These are phyloP conservation scores for Leptinotarsa undecemlineata DNA, from an alignment of 1,140 invertebrate genomes.

Conservation along the genomic window DNA sequence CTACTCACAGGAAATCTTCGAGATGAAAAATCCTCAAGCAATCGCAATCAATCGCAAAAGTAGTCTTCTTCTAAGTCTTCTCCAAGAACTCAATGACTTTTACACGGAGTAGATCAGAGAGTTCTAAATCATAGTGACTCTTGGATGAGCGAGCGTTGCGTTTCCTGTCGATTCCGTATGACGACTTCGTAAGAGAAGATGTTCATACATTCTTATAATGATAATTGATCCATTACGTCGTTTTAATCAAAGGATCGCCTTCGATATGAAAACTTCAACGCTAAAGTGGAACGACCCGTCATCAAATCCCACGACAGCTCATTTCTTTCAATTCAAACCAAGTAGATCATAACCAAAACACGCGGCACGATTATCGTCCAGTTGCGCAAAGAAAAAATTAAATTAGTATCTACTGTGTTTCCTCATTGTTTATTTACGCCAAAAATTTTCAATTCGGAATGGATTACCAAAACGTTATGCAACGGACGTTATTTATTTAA, in stretches of 20 bases:
- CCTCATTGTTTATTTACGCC: conserved; percentile 3
- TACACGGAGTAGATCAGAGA: too few species aligned
- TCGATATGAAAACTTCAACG: not conserved
- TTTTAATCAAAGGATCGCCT: not conserved
- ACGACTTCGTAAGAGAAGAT: too few species aligned
- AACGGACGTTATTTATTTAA: not conserved
- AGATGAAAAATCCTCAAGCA: too few species aligned
- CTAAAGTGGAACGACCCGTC: not conserved
- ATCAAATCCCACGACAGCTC: not conserved
- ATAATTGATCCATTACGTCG: too few species aligned
- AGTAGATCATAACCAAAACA: conserved; percentile 1
- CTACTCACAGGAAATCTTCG: too few species aligned
- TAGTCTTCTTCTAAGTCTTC: too few species aligned
- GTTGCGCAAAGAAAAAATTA: conserved; percentile 3
- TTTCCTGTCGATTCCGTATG: too few species aligned
- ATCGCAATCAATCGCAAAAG: too few species aligned
- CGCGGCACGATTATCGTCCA: not conserved
- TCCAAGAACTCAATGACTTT: too few species aligned
- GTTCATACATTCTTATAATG: too few species aligned
- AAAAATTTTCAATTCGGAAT: not conserved
- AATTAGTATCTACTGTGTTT: not conserved
- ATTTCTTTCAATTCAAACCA: not conserved
- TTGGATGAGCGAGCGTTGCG: too few species aligned
- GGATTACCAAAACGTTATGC: not conserved
- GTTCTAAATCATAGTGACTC: too few species aligned